Conservation (phyloP, 1,140 invertebrate genomes). For the Ceratosolen fusciceps region DNA sequence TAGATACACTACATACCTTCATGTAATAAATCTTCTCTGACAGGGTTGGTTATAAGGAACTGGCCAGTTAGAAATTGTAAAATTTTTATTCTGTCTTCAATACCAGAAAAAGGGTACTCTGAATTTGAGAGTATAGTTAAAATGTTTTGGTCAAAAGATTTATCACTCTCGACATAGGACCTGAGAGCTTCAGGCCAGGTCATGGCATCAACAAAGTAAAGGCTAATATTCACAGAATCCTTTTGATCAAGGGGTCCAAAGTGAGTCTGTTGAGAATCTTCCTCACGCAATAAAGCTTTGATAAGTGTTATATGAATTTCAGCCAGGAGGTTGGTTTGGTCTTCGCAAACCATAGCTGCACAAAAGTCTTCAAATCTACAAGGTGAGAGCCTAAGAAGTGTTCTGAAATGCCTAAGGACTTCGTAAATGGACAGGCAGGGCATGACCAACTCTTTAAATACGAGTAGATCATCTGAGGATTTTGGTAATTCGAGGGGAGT, state of each 20-base stretch:
- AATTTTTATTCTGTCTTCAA: slow-evolving; percentile 88
- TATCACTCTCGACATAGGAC: slow-evolving; percentile 91
- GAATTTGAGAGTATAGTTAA: slow-evolving; percentile 79
- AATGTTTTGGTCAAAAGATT: slow-evolving; percentile 81
- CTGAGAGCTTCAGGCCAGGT: slow-evolving; percentile 95
- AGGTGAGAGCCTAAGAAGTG: slow-evolving; percentile 90
- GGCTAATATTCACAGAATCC: slow-evolving; percentile 93
- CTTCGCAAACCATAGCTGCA: slow-evolving; percentile 90
- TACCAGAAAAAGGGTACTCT: slow-evolving; percentile 91
- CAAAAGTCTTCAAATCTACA: slow-evolving; percentile 97
- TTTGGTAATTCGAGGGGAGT: slow-evolving; percentile 84
- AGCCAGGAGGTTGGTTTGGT: slow-evolving; percentile 89
- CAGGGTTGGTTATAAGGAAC: slow-evolving; percentile 93
- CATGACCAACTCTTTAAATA: slow-evolving; percentile 85
- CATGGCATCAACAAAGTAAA: slow-evolving; percentile 93
- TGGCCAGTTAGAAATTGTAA: slow-evolving; percentile 93
- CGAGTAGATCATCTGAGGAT: slow-evolving; percentile 91
- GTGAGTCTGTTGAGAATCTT: slow-evolving; percentile 94
- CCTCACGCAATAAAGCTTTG: slow-evolving; percentile 92
- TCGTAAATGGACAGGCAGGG: slow-evolving; percentile 91
- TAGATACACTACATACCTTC: slow-evolving; percentile 81
- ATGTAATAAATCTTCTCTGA: slow-evolving; percentile 92
- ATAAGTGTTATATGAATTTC: slow-evolving; percentile 95
- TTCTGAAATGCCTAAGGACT: slow-evolving; percentile 91
- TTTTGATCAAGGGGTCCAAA: slow-evolving; percentile 97